Evolutionary conservation across 2,113 vertebrate species (phyloP), one percentile per base, ranked within the genome.

Genomic region (Istiophorus platypterus): DNA sequence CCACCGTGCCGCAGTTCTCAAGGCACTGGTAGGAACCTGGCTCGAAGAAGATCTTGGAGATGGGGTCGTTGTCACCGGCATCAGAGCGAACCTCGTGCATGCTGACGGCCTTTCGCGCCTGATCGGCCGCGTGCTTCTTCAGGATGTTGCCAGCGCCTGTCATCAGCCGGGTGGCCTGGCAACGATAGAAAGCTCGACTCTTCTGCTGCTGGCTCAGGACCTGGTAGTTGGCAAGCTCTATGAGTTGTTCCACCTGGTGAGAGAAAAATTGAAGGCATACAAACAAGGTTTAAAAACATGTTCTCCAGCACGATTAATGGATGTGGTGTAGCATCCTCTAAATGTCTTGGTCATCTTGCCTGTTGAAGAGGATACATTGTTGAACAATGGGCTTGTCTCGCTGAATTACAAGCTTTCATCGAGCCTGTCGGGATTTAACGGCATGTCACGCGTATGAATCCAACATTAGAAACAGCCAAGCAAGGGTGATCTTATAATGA

Each of bases 181-280:
- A 99, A 7, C 98, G 97, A 67, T 99, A 99, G 89, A 99, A 99
- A 4, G 98, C 98, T 1, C 98, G 95, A 82, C 98, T 99, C 90
- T 99, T 99, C 91, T 99, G 97, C 88, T 99, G 98, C 86, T 99
- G 97, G 93, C 98, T 99, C 81, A 99, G 94, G n/a, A 99, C 97
- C 79, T 99, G 98, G 93, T 99, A 99, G 93, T 99, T 99, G 73
- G 98, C 98, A 51, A 99, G 70, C 88, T 99, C 98, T n/a, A 99
- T 98, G 41, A 99, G 93, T 79, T 99, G 98, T 88, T 99, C 98
- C n/a, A 98, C 94, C 93, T 94, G 29, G 57, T 31, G 2, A 52
- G 26, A 77, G 14, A 58, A 76, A 76, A 72, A 37, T 68, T 14
- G 39, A 72, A 75, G 29, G 27, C 31, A 77, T 4, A 58, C 13